Percentiles rank a stretch among this genome's conserved stretches.
These are phyloP conservation scores for western clawed frog (Xenopus tropicalis) DNA, from an alignment of 2,113 vertebrate species.

Conservation along the genomic window UCB_Xtro_10.0 CM004450.2:43020001-43020500, in stretches of 20 bases:
- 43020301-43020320: conserved; percentile 33
- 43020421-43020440: conserved; percentile 22
- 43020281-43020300: conserved; percentile 26
- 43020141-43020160: conserved; percentile 5
- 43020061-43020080: conserved; percentile 4
- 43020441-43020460: conserved; percentile 22
- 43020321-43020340: conserved; percentile 2
- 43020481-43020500: conserved; percentile 34
- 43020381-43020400: conserved; percentile 10
- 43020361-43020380: not conserved
- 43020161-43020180: not conserved
- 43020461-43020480: conserved; percentile 36
- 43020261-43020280: not conserved
- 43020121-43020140: not conserved
- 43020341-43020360: conserved; percentile 1
- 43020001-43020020: conserved; percentile 11
- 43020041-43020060: conserved; percentile 13
- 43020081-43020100: conserved; percentile 11
- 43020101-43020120: not conserved
- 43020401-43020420: conserved; percentile 26
- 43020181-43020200: not conserved
- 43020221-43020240: conserved; percentile 17
- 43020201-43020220: conserved; percentile 15
- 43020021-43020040: conserved; percentile 17
- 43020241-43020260: conserved; percentile 31